A percentile compares a stretch with the other conserved stretches of the same genome.
phyloP scores from a whole-genome alignment of 2,797 vertebrate genomes.

The Aldrovandia affinis region DNA sequence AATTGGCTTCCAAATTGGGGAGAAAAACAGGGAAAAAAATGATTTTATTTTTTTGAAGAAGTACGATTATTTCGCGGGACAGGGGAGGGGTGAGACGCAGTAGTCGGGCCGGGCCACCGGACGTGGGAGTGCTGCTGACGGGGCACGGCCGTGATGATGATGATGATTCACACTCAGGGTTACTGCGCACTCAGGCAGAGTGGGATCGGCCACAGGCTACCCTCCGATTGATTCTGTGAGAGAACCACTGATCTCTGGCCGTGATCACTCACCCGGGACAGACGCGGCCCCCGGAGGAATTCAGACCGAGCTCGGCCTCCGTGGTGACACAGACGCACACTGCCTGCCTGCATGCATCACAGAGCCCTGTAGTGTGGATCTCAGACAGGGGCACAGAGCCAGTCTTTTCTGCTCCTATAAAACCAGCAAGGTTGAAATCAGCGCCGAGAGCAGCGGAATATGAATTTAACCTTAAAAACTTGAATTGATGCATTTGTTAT shows the following conservation, averaged over 20 bases:
- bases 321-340: neutral
- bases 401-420: too few species aligned
- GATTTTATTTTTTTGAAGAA: too few species aligned
- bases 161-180: neutral
- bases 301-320: neutral
- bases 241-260: neutral
- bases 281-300: neutral
- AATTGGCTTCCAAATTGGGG: too few species aligned
- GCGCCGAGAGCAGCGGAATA: neutral
- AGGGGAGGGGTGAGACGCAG: neutral
- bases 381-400: neutral
- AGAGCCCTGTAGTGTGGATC: neutral
- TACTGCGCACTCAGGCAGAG: constrained; percentile 12
- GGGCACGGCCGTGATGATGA: neutral
- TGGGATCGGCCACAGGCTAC: neutral
- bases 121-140: neutral
- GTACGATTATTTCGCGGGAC: too few species aligned
- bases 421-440: neutral
- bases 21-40: too few species aligned
- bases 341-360: neutral
- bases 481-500: neutral
- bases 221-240: neutral
- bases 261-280: neutral
- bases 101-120: too few species aligned
- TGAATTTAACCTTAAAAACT: neutral